Base-by-base conservation (phyloP, 2,888 invertebrate species). In the Pemphredon lugubris region DNA sequence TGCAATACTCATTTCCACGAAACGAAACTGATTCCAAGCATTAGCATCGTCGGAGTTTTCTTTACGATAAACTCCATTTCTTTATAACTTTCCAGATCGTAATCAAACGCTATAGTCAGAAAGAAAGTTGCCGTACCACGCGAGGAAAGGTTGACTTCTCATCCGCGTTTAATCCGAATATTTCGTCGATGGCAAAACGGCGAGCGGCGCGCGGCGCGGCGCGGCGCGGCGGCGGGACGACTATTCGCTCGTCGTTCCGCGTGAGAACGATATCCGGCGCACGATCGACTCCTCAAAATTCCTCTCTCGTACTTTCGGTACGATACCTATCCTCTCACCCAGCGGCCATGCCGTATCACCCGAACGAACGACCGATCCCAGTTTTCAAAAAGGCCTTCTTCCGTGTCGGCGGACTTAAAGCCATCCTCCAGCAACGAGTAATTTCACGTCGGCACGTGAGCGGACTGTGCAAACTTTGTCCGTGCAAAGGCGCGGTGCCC, bases 371-470 rank as follows among this genome's bases (percentile, higher is more conserved):
- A 7, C 26, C 65, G 67, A 73, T 73, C 58, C 66, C 50, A 64
- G 73, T 67, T 73, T 73, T 55, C 55, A 61, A 73, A 55, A 65
- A 70, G 63, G 23, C 48, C 65, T 54, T 78, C 75, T 76, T 77
- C 77, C 78, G 78, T 68, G 64, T 75, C 78, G 77, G 77, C 70
- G 68, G 45, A 59, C 58, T 75, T 67, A 77, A 75, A 78, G 59
- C 72, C 61, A n/a, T n/a, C 73, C 73, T 76, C 74, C 32, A 30
- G 40, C 44, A 51, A 37, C 71, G 71, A 65, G 82, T 77, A 83
- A 86, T 87, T 87, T 86, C 84, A 79, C 81, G 85, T 79, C 76
- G 82, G 83, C 85, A 84, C 87, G 87, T 86, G 87, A 87, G 79
- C 76, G 60, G 87, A 87, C 85, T 87, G 79, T 81, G 83, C 79